These are phyloP conservation scores for Eustalomyia histrio DNA, from an alignment of 2,888 invertebrate species.

Conservation along the genomic window DNA sequence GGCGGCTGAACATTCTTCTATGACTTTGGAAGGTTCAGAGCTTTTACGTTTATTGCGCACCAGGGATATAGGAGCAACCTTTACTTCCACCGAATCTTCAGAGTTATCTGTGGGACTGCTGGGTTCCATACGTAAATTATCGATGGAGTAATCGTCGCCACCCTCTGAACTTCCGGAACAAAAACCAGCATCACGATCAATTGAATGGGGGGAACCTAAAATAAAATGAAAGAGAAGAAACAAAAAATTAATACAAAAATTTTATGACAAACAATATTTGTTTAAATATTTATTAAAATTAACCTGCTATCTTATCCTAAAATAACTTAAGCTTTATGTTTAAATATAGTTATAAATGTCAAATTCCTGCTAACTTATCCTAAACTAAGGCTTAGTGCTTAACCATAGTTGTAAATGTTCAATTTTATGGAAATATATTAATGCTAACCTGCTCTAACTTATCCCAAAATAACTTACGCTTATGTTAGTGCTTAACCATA, in stretches of 20 bases:
- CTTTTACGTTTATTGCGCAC: conserved; percentile 84
- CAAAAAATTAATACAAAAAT: not conserved
- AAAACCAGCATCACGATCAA: conserved; percentile 84
- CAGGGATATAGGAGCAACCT: conserved; percentile 81
- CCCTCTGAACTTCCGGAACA: conserved; percentile 83
- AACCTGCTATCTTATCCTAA: no score
- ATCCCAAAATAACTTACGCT: no score
- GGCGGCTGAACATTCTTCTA: conserved; percentile 75
- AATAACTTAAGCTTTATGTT: no score
- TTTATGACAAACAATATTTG: not conserved
- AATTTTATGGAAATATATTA: no score
- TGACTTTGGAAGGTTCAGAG: conserved; percentile 84
- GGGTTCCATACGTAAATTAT: conserved; percentile 79
- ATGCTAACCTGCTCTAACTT: no score
- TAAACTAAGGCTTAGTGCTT: no score
- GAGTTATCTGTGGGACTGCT: conserved; percentile 84
- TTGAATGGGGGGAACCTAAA: conserved; percentile 78
- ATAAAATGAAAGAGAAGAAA: conserved; percentile 42
- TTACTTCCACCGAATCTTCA: conserved; percentile 85
- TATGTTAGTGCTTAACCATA: no score
- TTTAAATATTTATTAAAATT: not conserved
- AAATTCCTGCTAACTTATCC: no score
- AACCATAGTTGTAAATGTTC: no score
- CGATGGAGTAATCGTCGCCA: conserved; percentile 84
- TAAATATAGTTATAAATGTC: no score